A percentile compares a stretch with the other conserved stretches of the same genome.
These are phyloP conservation scores for Caenorhabditis sp. DNA, from an alignment of 2,888 invertebrate genomes.

Conservation along the genomic window DNA sequence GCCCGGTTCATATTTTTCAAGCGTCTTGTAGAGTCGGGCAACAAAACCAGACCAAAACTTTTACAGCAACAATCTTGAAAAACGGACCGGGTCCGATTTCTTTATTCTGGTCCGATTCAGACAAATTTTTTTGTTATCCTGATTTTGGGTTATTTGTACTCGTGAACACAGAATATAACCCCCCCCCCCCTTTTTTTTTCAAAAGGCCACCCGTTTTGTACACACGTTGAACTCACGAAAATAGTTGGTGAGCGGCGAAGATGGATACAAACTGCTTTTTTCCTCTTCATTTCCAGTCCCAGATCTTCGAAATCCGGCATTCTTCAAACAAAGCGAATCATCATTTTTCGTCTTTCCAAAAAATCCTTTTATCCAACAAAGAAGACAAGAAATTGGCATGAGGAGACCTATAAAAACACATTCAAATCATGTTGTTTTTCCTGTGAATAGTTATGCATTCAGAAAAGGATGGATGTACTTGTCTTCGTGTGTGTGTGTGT, in stretches of 20 bases:
- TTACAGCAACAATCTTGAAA: too few species aligned
- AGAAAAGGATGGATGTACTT: neutral
- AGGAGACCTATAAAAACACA: conserved; percentile 23
- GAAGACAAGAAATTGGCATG: conserved; percentile 31
- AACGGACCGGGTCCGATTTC: too few species aligned
- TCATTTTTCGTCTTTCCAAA: conserved; percentile 17
- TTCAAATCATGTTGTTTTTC: neutral
- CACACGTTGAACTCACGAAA: too few species aligned
- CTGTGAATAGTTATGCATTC: neutral
- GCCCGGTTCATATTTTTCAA: too few species aligned
- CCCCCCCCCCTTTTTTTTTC: too few species aligned
- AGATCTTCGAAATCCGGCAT: conserved; percentile 15
- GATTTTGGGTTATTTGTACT: too few species aligned
- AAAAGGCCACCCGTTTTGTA: too few species aligned
- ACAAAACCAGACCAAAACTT: too few species aligned
- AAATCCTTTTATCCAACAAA: conserved; percentile 30
- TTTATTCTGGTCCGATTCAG: too few species aligned
- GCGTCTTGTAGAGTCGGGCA: too few species aligned
- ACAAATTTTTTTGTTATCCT: too few species aligned
- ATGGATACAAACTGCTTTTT: conserved; percentile 32
- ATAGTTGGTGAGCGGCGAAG: conserved; percentile 15
- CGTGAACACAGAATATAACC: too few species aligned
- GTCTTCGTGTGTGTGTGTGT: neutral
- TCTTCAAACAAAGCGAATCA: conserved; percentile 14
- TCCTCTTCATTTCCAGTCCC: conserved; percentile 33